These are phyloP conservation scores for Cyclophora albipunctata DNA, from an alignment of 2,888 invertebrate genomes.

Conservation along the genomic window DNA sequence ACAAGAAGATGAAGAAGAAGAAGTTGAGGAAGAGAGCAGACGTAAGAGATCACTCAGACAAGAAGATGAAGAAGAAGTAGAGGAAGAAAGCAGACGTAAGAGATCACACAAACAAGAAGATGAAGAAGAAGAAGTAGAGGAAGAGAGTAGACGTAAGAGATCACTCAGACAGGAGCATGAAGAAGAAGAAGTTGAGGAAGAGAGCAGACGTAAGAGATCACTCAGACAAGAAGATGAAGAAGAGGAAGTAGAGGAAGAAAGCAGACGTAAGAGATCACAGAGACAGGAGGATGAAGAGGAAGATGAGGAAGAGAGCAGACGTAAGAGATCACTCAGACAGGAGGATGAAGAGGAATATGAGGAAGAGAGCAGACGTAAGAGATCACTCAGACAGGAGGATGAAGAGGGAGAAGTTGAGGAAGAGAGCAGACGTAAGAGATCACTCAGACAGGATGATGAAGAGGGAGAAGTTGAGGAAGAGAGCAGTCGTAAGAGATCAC, in stretches of 20 bases:
- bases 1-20: conserved; percentile 2
- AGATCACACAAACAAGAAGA: conserved; percentile 6
- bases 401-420: conserved; percentile 2
- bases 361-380: conserved; percentile 4
- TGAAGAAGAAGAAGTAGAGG: conserved; percentile 1
- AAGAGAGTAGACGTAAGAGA: background rate
- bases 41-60: no score
- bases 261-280: background rate
- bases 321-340: no score
- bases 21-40: conserved; percentile 7
- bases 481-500: conserved; percentile 5
- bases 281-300: no score
- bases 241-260: background rate
- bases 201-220: background rate
- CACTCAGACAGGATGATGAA: conserved; percentile 7
- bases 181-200: no score
- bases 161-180: no score
- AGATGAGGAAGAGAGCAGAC: no score
- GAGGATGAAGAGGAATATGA: conserved; percentile 3
- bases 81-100: conserved; percentile 2
- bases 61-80: conserved; percentile 1
- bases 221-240: conserved; percentile 2
- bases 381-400: conserved; percentile 6
- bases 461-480: conserved; percentile 9
- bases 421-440: background rate